Conservation (phyloP, 1,140 invertebrate genomes). For the Drosophila prosaltans region DNA sequence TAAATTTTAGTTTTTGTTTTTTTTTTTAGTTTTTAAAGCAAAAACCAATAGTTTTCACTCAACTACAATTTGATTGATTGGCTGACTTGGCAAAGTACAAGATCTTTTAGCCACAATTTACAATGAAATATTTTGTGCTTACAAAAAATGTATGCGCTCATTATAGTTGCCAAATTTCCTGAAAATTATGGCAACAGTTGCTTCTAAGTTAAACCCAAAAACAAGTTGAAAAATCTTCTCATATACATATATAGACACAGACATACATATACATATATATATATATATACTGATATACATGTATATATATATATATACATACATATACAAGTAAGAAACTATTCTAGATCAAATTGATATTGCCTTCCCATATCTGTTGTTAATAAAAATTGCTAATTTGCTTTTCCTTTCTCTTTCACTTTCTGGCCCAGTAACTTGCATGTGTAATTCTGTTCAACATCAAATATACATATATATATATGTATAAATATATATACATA, state of each 20-base stretch:
- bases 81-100: not conserved
- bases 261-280: too few species aligned
- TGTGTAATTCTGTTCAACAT: slow-evolving; percentile 6
- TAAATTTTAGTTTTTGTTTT: not conserved
- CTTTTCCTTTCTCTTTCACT: not conserved
- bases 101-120: not conserved
- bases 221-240: not conserved
- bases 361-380: too few species aligned
- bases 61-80: not conserved
- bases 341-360: too few species aligned
- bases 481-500: slow-evolving; percentile 22
- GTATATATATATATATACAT: too few species aligned
- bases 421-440: not conserved
- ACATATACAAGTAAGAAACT: too few species aligned
- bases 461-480: slow-evolving; percentile 61
- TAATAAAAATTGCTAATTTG: too few species aligned
- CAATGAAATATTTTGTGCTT: slow-evolving; percentile 2
- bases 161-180: not conserved
- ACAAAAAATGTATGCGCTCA: too few species aligned
- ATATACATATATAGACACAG: not conserved
- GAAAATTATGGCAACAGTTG: slow-evolving; percentile 23
- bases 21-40: not conserved
- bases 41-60: not conserved
- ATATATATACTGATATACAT: too few species aligned
- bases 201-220: not conserved